Conservation (phyloP, 2,113 vertebrate genomes). For the Okapia johnstoni region DNA sequence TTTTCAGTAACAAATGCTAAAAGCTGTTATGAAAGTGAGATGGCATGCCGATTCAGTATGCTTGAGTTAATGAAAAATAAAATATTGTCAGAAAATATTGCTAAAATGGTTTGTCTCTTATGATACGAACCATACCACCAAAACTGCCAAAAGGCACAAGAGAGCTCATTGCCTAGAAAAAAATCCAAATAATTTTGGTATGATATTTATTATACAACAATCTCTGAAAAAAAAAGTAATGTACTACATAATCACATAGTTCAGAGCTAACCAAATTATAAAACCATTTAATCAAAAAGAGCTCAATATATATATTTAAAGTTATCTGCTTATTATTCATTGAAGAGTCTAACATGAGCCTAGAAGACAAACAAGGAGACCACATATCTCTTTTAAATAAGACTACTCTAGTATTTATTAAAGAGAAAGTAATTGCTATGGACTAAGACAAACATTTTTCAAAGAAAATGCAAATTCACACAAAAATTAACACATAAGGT, state of each 20-base stretch:
- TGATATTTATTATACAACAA: slow-evolving; percentile 32
- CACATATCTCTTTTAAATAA: slow-evolving; percentile 3
- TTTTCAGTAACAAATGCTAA: slow-evolving; percentile 25
- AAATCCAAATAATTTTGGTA: slow-evolving; percentile 66
- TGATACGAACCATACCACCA: slow-evolving; percentile 84
- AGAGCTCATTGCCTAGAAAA: slow-evolving; percentile 82
- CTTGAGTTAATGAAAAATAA: slow-evolving; percentile 41
- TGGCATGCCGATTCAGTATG: slow-evolving; percentile 32
- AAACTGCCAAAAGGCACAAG: slow-evolving; percentile 83
- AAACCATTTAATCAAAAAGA: background rate
- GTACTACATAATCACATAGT: background rate
- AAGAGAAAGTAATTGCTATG: background rate
- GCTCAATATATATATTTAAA: background rate
- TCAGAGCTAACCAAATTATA: background rate
- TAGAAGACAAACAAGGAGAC: background rate
- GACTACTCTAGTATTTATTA: background rate
- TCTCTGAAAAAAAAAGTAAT: slow-evolving; percentile 41
- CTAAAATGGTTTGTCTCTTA: slow-evolving; percentile 19
- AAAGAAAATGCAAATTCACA: slow-evolving; percentile 12
- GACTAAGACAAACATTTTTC: slow-evolving; percentile 31
- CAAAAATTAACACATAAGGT: background rate
- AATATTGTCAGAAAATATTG: slow-evolving; percentile 8
- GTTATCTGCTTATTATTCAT: background rate
- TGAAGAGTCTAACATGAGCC: background rate
- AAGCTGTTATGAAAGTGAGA: slow-evolving; percentile 22